Evolutionary conservation across 1,140 invertebrate species (phyloP).

Genomic region (Achatina immaculata): DNA sequence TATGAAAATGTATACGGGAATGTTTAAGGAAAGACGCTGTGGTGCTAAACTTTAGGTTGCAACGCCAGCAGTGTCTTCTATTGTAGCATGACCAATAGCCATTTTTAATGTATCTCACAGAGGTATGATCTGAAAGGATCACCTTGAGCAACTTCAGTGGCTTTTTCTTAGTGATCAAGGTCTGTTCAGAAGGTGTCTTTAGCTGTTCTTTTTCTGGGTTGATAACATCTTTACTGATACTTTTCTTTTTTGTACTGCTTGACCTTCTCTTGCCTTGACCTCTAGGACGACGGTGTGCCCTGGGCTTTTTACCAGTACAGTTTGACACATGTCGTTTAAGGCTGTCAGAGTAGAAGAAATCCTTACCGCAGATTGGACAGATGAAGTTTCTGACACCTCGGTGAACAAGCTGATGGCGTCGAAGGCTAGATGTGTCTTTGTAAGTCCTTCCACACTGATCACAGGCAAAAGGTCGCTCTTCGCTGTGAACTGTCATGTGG

Average conservation of each 20-base stretch:
- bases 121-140: too few relatives aligned
- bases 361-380: conserved; percentile 29
- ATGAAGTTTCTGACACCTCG: conserved; percentile 24
- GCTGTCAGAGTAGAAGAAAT: conserved; percentile 36
- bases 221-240: too few relatives aligned
- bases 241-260: too few relatives aligned
- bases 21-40: neutral
- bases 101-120: neutral
- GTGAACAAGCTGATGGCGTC: conserved; percentile 23
- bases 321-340: conserved; percentile 23
- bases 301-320: conserved; percentile 19
- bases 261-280: neutral
- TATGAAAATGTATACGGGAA: neutral
- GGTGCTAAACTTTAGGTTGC: neutral
- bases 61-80: conserved; percentile 17
- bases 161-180: too few relatives aligned
- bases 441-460: conserved; percentile 23
- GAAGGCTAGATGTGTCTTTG: conserved; percentile 35
- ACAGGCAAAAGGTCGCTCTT: conserved; percentile 26
- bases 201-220: too few relatives aligned
- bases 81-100: conserved; percentile 12
- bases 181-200: too few relatives aligned
- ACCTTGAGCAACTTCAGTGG: too few relatives aligned
- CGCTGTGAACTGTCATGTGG: conserved; percentile 33
- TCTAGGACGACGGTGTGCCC: neutral